Evolutionary conservation across 2,113 vertebrate species (phyloP), one percentile per base, ranked within the genome.

Genomic region (Danionella cerebrum): DNA sequence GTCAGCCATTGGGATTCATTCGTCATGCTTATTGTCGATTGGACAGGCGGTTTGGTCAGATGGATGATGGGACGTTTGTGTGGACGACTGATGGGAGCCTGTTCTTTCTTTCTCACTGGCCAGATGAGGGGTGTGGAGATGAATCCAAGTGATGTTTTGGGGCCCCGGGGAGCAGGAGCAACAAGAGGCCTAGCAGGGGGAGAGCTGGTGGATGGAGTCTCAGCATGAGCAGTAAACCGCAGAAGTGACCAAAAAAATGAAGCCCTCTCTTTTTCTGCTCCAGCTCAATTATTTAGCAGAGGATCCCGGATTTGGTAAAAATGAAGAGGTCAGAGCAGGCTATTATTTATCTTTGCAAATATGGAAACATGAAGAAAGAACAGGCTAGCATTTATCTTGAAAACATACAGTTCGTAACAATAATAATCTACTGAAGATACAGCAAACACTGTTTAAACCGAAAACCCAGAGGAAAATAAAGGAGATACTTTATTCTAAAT

Each of bases 91-190:
- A 71, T 4, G 52, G 39, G 1, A 63, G 74, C 36, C 0, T 73
- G 79, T 0, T 78, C 79, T 59, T 84, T 89, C 80, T 86, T 90
- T 76, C 88, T 93, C 47, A 87, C 73, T 33, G 87, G 86, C 84
- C 86, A 90, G 80, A 89, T 78, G 69, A 94, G 45, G 55, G 89
- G 90, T 0, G 87, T 92, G 71, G 90, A 94, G 59, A 93, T 93
- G 76, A 90, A 91, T 50, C 88, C 89, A 74, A 93, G 84, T 22
- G 80, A 79, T 2, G 77, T 82, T 69, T 73, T 86, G 25, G 80
- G 73, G 42, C 65, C 76, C 12, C 69, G 76, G 29, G 59, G 71
- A 6, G 64, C 36, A 5, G 38, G 67, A 5, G 57, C 63, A 11
- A 65, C 36, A 3, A 39, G 65, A 21, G 52, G 80, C 50, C 67